Conservation (phyloP, 2,113 vertebrate genomes). For the Cephalopterus ornatus region DNA sequence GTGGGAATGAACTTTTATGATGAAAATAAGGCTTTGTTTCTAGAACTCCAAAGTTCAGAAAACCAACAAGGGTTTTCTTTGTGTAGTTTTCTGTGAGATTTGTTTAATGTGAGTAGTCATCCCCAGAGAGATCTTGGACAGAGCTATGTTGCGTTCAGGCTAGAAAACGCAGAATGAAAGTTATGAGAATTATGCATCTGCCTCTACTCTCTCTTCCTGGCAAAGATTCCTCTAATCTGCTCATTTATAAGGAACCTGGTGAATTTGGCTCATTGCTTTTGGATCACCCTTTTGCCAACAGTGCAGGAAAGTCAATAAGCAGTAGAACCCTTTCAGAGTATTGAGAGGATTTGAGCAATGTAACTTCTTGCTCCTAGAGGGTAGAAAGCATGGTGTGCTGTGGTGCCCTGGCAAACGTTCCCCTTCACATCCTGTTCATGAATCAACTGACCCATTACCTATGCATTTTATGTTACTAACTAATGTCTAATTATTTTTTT, state of each 20-base stretch:
- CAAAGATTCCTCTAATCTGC: neutral
- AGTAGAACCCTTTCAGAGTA: neutral
- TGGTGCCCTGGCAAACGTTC: neutral
- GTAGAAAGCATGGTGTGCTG: neutral
- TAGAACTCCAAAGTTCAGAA: neutral
- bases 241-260: neutral
- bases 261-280: neutral
- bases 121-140: rapidly evolving
- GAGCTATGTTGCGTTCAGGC: rapidly evolving
- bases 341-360: neutral
- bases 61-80: neutral
- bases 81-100: neutral
- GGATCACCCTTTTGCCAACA: neutral
- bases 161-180: neutral
- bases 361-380: neutral
- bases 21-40: neutral
- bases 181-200: neutral
- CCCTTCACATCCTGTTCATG: neutral
- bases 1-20: neutral
- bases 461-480: slow-evolving; percentile 33
- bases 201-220: neutral
- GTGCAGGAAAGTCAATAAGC: neutral
- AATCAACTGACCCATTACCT: neutral
- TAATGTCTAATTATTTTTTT: slow-evolving; percentile 65
- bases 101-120: neutral